phyloP scores from a whole-genome alignment of 2,113 vertebrate species.

The Trematocara variabile region DNA sequence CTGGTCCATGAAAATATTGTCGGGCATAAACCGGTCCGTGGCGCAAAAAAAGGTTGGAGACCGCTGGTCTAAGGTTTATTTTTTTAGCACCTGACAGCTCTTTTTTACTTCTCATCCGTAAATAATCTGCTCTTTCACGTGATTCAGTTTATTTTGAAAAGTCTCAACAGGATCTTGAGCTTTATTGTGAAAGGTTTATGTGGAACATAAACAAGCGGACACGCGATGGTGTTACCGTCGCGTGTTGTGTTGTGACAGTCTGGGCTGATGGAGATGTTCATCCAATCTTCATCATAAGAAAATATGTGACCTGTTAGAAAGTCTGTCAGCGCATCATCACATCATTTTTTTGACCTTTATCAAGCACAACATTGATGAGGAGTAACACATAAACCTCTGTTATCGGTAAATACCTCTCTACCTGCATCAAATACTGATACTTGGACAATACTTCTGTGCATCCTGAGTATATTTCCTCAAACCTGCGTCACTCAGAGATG shows the following conservation, averaged over 20 bases:
- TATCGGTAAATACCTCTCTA: not conserved
- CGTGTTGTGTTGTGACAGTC: not conserved
- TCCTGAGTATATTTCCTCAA: not conserved
- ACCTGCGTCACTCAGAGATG: not conserved
- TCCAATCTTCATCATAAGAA: not conserved
- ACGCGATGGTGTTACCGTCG: too few species aligned
- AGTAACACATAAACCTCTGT: not conserved
- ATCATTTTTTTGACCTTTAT: not conserved
- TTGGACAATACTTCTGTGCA: not conserved
- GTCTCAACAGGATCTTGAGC: too few species aligned
- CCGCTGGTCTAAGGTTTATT: too few species aligned
- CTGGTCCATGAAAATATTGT: too few species aligned
- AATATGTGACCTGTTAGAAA: not conserved
- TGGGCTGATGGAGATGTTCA: not conserved
- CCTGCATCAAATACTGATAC: not conserved
- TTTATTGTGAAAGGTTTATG: too few species aligned
- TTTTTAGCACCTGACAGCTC: too few species aligned
- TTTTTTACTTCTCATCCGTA: too few species aligned
- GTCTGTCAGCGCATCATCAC: not conserved
- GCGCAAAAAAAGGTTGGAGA: too few species aligned
- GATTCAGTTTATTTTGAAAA: too few species aligned
- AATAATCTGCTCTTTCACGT: too few species aligned
- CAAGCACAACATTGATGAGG: not conserved
- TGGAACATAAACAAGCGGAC: too few species aligned
- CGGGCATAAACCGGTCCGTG: too few species aligned